Evolutionary conservation across 2,888 invertebrate species (phyloP).

Genomic region (Microctonus brassicae): DNA sequence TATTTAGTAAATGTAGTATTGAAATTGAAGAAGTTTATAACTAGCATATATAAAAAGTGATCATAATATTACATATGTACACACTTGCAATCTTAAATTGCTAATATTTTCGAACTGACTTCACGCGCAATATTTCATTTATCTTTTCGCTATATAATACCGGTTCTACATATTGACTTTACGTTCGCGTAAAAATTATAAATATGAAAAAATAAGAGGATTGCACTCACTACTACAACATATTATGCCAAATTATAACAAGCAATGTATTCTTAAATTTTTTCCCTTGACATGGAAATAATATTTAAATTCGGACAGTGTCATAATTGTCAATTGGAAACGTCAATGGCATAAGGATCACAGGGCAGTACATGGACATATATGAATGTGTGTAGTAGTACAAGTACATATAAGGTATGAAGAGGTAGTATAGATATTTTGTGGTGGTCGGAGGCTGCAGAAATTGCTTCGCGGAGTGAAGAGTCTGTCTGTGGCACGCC

Average conservation of each 20-base stretch:
- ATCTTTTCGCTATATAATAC: conserved; percentile 48
- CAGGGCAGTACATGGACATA: too few relatives aligned
- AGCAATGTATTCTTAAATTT: too few relatives aligned
- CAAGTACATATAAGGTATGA: conserved; percentile 11
- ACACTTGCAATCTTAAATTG: conserved; percentile 44
- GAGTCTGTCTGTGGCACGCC: conserved; percentile 22
- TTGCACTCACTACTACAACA: neutral
- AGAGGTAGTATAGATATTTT: neutral
- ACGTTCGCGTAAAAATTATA: neutral
- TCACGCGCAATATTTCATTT: conserved; percentile 51
- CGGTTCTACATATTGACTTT: conserved; percentile 34
- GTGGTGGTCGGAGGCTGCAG: conserved; percentile 20
- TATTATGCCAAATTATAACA: conserved; percentile 3
- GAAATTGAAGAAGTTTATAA: conserved; percentile 34
- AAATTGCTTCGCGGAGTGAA: conserved; percentile 27
- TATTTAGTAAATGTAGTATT: conserved; percentile 12
- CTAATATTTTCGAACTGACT: conserved; percentile 47
- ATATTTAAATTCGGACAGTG: too few relatives aligned
- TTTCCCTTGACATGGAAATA: too few relatives aligned
- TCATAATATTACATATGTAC: conserved; percentile 46
- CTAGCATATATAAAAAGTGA: conserved; percentile 44
- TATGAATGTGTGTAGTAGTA: too few relatives aligned
- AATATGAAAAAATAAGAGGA: neutral
- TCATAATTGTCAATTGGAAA: too few relatives aligned
- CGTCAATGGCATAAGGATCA: neutral